Percentiles rank a stretch among this genome's conserved stretches.
These are phyloP conservation scores for Chiroxiphia lanceolata DNA, from an alignment of 2,797 vertebrate species.

Conservation along the genomic window DNA sequence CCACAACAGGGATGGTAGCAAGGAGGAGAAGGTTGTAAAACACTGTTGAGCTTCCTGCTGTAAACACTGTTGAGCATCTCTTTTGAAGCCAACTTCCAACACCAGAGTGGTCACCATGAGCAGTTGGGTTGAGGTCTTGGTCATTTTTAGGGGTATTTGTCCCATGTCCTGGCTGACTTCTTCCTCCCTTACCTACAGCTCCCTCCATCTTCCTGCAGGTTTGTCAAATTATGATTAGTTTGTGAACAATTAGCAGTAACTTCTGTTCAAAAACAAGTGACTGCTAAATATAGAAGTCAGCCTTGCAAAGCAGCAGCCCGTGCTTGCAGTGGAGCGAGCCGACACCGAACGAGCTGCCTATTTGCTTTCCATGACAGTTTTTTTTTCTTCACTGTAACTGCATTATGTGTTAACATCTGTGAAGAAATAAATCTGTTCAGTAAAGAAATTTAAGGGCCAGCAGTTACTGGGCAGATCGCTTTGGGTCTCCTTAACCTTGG, in stretches of 20 bases:
- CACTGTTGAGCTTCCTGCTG: not conserved
- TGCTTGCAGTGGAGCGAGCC: not conserved
- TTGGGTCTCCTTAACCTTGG: slow-evolving; percentile 23
- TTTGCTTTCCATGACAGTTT: not conserved
- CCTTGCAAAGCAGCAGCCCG: not conserved
- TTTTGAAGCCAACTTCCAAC: not conserved
- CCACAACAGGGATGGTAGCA: not conserved
- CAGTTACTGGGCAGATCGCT: not conserved
- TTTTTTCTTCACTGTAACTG: not conserved
- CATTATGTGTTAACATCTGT: not conserved
- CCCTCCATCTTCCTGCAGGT: not conserved
- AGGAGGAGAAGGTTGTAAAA: not conserved
- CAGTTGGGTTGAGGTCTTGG: not conserved
- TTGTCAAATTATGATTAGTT: not conserved
- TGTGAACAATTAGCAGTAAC: not conserved
- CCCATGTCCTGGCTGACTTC: not conserved
- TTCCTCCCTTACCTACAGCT: not conserved
- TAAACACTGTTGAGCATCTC: not conserved
- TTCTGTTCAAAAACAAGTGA: not conserved
- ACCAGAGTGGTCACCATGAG: fast-evolving
- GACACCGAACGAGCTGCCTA: not conserved
- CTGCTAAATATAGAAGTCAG: not conserved
- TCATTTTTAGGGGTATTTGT: not conserved
- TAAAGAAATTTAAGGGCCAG: not conserved
- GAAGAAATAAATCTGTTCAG: slow-evolving; percentile 20